A percentile compares a stretch with the other conserved stretches of the same genome.
These are phyloP conservation scores for Tenrec ecaudatus DNA, from an alignment of 2,113 vertebrate species.

Conservation along the genomic window DNA sequence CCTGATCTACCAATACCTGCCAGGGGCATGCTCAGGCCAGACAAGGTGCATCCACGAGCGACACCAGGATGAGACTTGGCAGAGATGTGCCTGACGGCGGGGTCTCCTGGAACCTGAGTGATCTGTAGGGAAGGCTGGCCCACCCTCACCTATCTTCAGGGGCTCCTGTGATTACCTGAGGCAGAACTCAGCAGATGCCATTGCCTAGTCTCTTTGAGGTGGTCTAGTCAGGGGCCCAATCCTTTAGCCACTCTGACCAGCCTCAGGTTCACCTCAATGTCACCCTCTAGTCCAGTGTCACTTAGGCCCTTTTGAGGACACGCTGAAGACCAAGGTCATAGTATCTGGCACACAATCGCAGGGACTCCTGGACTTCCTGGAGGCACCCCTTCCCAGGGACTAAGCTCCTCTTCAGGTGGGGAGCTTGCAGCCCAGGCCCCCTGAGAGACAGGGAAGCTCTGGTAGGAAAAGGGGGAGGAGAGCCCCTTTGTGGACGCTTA, in stretches of 20 bases:
- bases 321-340: background rate
- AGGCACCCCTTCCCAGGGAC: too few relatives aligned
- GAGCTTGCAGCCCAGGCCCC: background rate
- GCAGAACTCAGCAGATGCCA: background rate
- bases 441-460: background rate
- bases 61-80: background rate
- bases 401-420: background rate
- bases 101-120: background rate
- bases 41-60: background rate
- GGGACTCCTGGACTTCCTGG: background rate
- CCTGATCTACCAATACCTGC: background rate
- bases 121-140: background rate
- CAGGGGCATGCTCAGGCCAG: background rate
- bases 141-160: background rate
- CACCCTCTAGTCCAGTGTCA: background rate
- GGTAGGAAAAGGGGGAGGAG: background rate
- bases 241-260: background rate
- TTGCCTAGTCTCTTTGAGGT: background rate
- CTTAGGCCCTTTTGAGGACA: background rate
- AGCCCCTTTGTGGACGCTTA: background rate
- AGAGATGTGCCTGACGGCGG: background rate
- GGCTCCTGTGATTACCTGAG: background rate
- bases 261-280: background rate
- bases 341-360: background rate
- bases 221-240: background rate